Evolutionary conservation across 2,797 vertebrate species (phyloP).

Genomic region (Liasis olivaceus): DNA sequence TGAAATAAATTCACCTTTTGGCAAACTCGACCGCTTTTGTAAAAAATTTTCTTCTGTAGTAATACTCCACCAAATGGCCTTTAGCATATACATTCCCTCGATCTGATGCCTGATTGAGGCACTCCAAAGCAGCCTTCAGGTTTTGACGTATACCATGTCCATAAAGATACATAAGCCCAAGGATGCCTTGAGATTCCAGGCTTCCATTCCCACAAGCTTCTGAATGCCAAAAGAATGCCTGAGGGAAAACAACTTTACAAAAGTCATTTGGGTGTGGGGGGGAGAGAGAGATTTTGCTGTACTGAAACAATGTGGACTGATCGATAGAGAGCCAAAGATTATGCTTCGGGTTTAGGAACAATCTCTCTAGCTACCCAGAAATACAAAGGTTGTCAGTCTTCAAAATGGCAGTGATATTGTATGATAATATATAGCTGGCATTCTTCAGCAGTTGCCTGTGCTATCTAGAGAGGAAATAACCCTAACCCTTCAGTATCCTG

Average conservation of each 20-base stretch:
- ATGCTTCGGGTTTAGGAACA: not conserved
- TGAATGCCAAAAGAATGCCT: conserved; percentile 86
- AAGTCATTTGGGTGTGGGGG: not conserved
- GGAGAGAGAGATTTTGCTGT: not conserved
- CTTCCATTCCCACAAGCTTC: conserved; percentile 82
- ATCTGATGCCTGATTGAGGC: conserved; percentile 74
- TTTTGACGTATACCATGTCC: conserved; percentile 73
- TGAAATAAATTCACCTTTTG: conserved; percentile 72
- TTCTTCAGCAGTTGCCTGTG: not conserved
- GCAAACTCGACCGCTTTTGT: conserved; percentile 74
- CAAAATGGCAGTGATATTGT: not conserved
- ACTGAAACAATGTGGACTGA: not conserved
- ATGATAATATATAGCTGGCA: not conserved
- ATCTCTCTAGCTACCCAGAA: not conserved
- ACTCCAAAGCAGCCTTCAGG: conserved; percentile 70
- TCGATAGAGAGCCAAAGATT: not conserved
- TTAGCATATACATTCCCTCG: conserved; percentile 80
- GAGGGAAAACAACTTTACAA: conserved; percentile 10
- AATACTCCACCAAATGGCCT: conserved; percentile 78
- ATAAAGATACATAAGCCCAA: conserved; percentile 81
- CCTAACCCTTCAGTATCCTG: not conserved
- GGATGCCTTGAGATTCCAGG: conserved; percentile 80
- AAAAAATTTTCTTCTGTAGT: conserved; percentile 79
- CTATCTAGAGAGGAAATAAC: not conserved
- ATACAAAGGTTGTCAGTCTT: not conserved